A percentile compares a stretch with the other conserved stretches of the same genome.
Evolutionary conservation across 2,888 invertebrate species (phyloP).

Genomic region (Aphrophora alni): DNA sequence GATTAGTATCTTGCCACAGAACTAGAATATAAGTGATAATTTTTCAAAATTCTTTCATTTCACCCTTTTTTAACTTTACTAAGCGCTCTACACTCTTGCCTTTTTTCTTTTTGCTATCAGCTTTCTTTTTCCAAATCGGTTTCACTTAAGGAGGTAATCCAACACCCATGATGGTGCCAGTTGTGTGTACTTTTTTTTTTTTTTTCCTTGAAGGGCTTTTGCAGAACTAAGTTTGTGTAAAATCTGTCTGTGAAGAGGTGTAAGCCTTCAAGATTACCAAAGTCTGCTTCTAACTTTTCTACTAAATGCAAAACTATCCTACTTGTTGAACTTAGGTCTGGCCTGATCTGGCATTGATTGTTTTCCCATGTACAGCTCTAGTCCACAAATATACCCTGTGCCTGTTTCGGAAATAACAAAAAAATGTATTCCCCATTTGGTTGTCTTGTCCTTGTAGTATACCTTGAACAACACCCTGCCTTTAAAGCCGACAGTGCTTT

Average conservation of each 20-base stretch:
- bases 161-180: constrained; percentile 7
- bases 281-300: constrained; percentile 4
- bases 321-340: background rate
- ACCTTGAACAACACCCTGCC: too few relatives aligned
- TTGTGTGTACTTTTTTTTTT: constrained; percentile 13
- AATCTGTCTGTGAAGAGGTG: constrained; percentile 15
- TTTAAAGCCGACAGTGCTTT: too few relatives aligned
- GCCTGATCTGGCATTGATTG: background rate
- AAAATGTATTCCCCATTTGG: too few relatives aligned
- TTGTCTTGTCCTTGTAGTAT: too few relatives aligned
- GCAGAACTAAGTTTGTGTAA: constrained; percentile 14
- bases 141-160: too few relatives aligned
- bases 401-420: constrained; percentile 15
- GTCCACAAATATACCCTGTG: constrained; percentile 19
- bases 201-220: background rate
- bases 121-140: too few relatives aligned
- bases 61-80: too few relatives aligned
- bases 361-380: constrained; percentile 14
- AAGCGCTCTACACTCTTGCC: too few relatives aligned
- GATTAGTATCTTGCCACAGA: too few relatives aligned
- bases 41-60: too few relatives aligned
- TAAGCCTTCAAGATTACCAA: constrained; percentile 3
- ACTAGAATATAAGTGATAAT: too few relatives aligned
- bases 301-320: constrained; percentile 17
- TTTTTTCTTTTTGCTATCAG: too few relatives aligned